These are phyloP conservation scores for Semicossyphus pulcher DNA, from an alignment of 2,113 vertebrate species.

Conservation along the genomic window DNA sequence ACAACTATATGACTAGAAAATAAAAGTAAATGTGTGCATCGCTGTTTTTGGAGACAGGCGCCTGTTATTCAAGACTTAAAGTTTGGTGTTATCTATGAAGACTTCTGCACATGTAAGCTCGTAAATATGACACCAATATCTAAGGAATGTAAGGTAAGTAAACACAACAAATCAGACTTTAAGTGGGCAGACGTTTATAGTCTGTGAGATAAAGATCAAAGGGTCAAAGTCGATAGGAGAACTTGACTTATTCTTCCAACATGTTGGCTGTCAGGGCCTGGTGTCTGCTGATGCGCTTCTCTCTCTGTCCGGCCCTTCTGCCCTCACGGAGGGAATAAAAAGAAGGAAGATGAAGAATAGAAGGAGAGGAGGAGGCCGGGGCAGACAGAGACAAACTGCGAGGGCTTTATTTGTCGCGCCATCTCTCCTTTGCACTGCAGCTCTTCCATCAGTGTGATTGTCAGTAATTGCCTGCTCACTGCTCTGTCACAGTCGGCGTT, in stretches of 20 bases:
- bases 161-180: conserved; percentile 3
- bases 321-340: neutral
- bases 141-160: conserved; percentile 25
- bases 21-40: neutral
- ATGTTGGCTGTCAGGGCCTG: neutral
- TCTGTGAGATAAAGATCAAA: conserved; percentile 13
- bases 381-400: conserved; percentile 51
- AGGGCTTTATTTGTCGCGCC: conserved; percentile 55
- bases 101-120: neutral
- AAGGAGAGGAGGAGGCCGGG: conserved; percentile 3
- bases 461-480: conserved; percentile 66
- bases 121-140: neutral
- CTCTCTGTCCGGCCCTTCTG: neutral
- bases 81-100: neutral
- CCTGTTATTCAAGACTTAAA: neutral
- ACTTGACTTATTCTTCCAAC: conserved; percentile 9
- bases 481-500: conserved; percentile 50
- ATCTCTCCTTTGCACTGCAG: conserved; percentile 55
- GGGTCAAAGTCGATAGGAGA: neutral
- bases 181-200: neutral
- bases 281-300: conserved; percentile 8
- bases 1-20: too few relatives aligned
- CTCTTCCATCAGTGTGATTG: conserved; percentile 67
- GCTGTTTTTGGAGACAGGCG: neutral
- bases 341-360: neutral